These are phyloP conservation scores for Romanogobio albipinnatus DNA, from an alignment of 2,113 vertebrate species.

Conservation along the genomic window DNA sequence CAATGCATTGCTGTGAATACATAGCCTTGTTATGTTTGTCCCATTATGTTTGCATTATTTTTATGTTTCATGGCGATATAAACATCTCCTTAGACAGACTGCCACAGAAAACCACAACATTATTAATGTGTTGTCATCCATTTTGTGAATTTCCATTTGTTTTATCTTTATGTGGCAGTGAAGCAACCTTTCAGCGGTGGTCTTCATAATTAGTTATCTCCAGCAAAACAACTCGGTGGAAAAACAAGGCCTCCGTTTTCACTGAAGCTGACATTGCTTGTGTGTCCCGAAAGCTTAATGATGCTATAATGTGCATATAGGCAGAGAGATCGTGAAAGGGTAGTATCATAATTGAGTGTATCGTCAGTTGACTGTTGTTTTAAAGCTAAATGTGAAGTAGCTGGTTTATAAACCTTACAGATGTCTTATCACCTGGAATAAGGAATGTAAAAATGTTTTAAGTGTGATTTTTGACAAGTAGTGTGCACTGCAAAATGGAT, in stretches of 20 bases:
- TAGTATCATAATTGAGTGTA: not conserved
- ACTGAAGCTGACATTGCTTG: not conserved
- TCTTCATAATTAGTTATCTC: constrained; percentile 34
- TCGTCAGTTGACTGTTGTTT: not conserved
- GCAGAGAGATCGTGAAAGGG: not conserved
- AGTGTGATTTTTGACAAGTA: not conserved
- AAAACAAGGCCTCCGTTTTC: constrained; percentile 10
- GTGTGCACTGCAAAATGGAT: not conserved
- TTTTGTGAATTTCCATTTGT: constrained; percentile 2
- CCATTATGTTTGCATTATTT: constrained; percentile 5
- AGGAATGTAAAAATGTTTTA: not conserved
- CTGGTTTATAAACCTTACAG: not conserved
- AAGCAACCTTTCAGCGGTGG: constrained; percentile 25
- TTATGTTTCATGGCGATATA: not conserved
- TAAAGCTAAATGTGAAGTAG: not conserved
- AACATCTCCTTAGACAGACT: not conserved
- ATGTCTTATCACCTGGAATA: not conserved
- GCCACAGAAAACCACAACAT: not conserved
- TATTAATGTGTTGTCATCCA: constrained; percentile 34
- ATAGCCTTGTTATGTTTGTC: not conserved
- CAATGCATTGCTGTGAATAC: constrained; percentile 13
- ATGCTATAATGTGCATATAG: not conserved
- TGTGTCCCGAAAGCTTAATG: not conserved
- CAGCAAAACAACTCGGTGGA: constrained; percentile 6
- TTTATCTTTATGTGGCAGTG: constrained; percentile 27